Evolutionary conservation across 2,888 invertebrate species (phyloP).

Genomic region (Drosophila anceps): DNA sequence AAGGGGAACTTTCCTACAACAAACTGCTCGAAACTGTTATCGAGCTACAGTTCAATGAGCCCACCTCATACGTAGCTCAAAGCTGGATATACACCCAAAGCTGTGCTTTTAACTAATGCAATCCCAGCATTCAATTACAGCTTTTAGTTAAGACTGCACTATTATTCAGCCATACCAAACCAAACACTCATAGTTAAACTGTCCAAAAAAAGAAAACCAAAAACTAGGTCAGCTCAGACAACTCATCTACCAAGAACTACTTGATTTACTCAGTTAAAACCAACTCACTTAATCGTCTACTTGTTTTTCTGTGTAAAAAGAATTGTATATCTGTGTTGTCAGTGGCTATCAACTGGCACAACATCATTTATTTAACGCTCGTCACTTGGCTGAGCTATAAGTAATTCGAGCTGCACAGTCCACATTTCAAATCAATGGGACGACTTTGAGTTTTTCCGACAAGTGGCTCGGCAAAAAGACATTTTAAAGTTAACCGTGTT

Average conservation of each 20-base stretch:
- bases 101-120: not conserved
- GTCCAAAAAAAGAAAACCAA: not conserved
- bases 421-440: constrained; percentile 50
- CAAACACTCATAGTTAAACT: not conserved
- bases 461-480: constrained; percentile 58
- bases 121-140: not conserved
- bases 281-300: not conserved
- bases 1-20: too few species aligned
- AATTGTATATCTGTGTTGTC: constrained; percentile 20
- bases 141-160: not conserved
- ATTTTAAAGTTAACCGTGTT: constrained; percentile 38
- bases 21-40: too few species aligned
- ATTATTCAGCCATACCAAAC: not conserved
- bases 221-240: constrained; percentile 4
- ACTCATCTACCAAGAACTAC: constrained; percentile 2
- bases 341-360: constrained; percentile 4
- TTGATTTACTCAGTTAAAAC: not conserved
- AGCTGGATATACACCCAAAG: not conserved
- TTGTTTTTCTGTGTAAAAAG: constrained; percentile 7
- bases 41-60: too few species aligned
- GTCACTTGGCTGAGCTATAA: constrained; percentile 20
- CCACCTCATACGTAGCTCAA: not conserved
- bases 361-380: constrained; percentile 45
- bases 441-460: constrained; percentile 70
- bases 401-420: constrained; percentile 31